Evolutionary conservation across 2,888 invertebrate species (phyloP).

Genomic region (Tetramorium bicarinatum): DNA sequence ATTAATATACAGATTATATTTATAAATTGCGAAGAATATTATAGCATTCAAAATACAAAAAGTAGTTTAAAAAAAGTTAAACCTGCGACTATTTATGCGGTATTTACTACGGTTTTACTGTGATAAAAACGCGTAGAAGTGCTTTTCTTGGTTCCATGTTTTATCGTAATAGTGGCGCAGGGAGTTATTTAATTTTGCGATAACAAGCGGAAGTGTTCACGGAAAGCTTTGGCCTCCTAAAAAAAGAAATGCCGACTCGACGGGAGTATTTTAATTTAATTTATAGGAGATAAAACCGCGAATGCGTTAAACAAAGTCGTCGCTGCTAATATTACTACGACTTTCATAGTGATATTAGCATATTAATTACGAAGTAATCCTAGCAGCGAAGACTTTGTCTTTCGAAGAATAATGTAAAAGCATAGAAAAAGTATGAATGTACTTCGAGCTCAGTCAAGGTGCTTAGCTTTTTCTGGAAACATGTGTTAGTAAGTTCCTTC

Average conservation of each 20-base stretch:
- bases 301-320: slow-evolving; percentile 49
- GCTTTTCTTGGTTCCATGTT: slow-evolving; percentile 44
- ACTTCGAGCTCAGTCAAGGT: neutral
- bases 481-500: slow-evolving; percentile 12
- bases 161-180: slow-evolving; percentile 55
- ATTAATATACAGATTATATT: neutral
- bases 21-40: no score
- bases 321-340: slow-evolving; percentile 8
- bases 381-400: neutral
- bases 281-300: slow-evolving; percentile 50
- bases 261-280: slow-evolving; percentile 60
- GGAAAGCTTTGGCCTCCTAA: slow-evolving; percentile 52
- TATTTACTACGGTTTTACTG: slow-evolving; percentile 15
- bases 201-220: slow-evolving; percentile 74
- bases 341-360: neutral
- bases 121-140: slow-evolving; percentile 27
- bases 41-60: neutral
- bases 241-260: slow-evolving; percentile 21
- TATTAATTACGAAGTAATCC: neutral
- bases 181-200: slow-evolving; percentile 71
- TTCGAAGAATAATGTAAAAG: slow-evolving; percentile 14
- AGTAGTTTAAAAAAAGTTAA: neutral
- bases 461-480: slow-evolving; percentile 22
- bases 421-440: slow-evolving; percentile 25
- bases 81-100: slow-evolving; percentile 7